A percentile compares a stretch with the other conserved stretches of the same genome.
These are phyloP conservation scores for Alca torda DNA, from an alignment of 2,797 vertebrate genomes.

Conservation along the genomic window DNA sequence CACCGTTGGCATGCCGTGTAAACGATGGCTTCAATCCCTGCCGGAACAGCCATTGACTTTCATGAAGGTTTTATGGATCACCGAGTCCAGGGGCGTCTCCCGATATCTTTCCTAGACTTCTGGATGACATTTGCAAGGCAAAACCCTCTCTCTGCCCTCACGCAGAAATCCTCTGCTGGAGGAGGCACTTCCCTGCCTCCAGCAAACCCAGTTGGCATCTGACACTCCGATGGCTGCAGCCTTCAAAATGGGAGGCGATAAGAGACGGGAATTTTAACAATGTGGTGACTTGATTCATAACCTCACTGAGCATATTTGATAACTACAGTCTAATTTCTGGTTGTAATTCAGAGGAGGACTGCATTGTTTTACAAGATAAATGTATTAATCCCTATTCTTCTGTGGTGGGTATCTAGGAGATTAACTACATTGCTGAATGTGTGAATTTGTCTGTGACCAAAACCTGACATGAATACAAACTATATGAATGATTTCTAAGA, in stretches of 20 bases:
- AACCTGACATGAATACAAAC: slow-evolving; percentile 72
- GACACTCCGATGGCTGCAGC: neutral
- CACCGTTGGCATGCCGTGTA: slow-evolving; percentile 7
- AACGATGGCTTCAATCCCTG: slow-evolving; percentile 56
- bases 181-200: slow-evolving; percentile 57
- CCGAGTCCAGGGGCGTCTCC: slow-evolving; percentile 34
- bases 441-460: slow-evolving; percentile 73
- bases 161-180: slow-evolving; percentile 58
- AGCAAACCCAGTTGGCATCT: slow-evolving; percentile 55
- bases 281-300: slow-evolving; percentile 65
- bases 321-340: slow-evolving; percentile 70
- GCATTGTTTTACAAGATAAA: slow-evolving; percentile 77
- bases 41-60: slow-evolving; percentile 64
- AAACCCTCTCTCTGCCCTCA: slow-evolving; percentile 41
- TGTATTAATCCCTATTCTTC: slow-evolving; percentile 71
- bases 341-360: slow-evolving; percentile 68
- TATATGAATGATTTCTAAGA: slow-evolving; percentile 58
- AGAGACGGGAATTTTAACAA: slow-evolving; percentile 63
- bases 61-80: slow-evolving; percentile 71
- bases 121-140: slow-evolving; percentile 70
- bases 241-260: slow-evolving; percentile 21
- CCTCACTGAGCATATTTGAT: slow-evolving; percentile 69
- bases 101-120: slow-evolving; percentile 43
- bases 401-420: slow-evolving; percentile 69
- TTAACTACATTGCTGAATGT: slow-evolving; percentile 71